Conservation (phyloP, 2,888 invertebrate genomes). For the Endomychus coccineus region DNA sequence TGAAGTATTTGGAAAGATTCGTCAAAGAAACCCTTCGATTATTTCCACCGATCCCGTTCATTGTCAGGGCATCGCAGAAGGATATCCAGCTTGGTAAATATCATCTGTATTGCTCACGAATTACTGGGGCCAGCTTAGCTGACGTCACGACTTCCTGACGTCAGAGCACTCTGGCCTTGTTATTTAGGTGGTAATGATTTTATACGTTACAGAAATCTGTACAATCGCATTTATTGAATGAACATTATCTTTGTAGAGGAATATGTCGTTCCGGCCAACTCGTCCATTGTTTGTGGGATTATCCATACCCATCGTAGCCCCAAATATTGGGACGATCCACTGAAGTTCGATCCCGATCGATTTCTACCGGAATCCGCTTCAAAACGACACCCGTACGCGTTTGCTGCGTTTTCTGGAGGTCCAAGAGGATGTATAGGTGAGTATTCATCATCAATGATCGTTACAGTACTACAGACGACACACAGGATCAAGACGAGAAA, state of each 20-base stretch:
- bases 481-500: too few relatives aligned
- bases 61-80: conserved; percentile 38
- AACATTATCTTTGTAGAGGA: conserved; percentile 37
- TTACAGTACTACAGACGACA: too few relatives aligned
- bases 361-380: conserved; percentile 47
- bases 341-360: conserved; percentile 50
- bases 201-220: too few relatives aligned
- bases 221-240: too few relatives aligned
- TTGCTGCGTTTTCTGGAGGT: conserved; percentile 45
- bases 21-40: conserved; percentile 52
- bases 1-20: conserved; percentile 50
- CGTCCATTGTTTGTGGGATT: conserved; percentile 43
- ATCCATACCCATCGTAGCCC: conserved; percentile 47
- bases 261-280: conserved; percentile 45
- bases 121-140: too few relatives aligned
- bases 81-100: conserved; percentile 43
- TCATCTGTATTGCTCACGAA: too few relatives aligned
- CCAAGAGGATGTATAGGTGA: conserved; percentile 45
- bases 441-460: too few relatives aligned
- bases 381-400: conserved; percentile 44
- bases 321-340: conserved; percentile 48
- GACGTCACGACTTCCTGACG: too few relatives aligned
- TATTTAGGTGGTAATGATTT: too few relatives aligned
- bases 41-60: conserved; percentile 44
- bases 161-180: too few relatives aligned